phyloP scores from a whole-genome alignment of 1,140 invertebrate species.

The Papilio polytes region DNA sequence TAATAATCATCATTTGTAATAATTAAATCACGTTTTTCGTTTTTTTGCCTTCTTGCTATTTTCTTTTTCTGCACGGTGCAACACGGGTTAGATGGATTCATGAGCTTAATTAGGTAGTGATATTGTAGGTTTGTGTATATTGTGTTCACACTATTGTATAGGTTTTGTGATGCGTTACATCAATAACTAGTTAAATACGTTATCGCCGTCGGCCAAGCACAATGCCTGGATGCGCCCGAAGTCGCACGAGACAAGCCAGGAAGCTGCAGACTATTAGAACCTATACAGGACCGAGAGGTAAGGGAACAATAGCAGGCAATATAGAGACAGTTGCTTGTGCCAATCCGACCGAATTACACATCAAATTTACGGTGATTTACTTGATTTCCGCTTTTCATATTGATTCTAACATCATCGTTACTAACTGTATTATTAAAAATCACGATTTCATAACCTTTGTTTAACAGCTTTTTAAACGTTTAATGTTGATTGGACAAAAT shows the following conservation, averaged over 20 bases:
- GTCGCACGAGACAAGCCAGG: conserved; percentile 30
- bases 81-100: background rate
- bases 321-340: conserved; percentile 14
- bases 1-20: background rate
- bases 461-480: background rate
- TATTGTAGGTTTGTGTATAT: background rate
- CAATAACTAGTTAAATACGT: conserved; percentile 38
- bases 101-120: conserved; percentile 6
- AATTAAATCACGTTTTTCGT: background rate
- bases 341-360: background rate
- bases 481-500: background rate
- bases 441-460: background rate
- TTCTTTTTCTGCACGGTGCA: background rate
- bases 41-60: background rate
- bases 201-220: conserved; percentile 37
- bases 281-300: conserved; percentile 29
- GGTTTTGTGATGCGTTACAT: conserved; percentile 37
- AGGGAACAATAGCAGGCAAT: conserved; percentile 34
- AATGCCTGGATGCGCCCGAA: conserved; percentile 35
- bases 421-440: background rate
- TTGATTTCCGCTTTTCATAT: background rate
- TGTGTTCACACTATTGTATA: conserved; percentile 26
- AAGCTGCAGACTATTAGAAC: conserved; percentile 32
- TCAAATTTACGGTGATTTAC: background rate
- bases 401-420: background rate